These are phyloP conservation scores for Arctopsyche grandis DNA, from an alignment of 1,140 invertebrate species.

Conservation along the genomic window DNA sequence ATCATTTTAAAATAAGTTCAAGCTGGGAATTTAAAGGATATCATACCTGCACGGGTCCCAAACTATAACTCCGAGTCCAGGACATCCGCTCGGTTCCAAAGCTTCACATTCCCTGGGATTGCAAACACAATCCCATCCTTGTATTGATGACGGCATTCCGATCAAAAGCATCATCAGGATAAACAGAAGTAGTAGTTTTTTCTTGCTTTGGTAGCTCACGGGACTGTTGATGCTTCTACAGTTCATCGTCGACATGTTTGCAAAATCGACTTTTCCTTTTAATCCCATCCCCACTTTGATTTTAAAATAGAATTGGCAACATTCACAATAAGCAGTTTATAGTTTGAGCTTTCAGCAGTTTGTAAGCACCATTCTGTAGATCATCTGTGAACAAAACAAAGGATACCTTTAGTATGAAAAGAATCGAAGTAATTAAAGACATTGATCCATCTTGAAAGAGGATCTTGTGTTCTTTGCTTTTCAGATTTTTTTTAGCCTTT, in stretches of 20 bases:
- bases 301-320: too few species aligned
- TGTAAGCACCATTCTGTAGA: too few species aligned
- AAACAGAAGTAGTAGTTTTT: conserved; percentile 48
- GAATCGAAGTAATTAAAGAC: not conserved
- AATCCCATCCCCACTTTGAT: not conserved
- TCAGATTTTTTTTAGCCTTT: not conserved
- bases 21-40: too few species aligned
- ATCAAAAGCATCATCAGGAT: conserved; percentile 61
- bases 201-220: conserved; percentile 21
- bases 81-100: conserved; percentile 69
- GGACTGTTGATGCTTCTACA: conserved; percentile 6
- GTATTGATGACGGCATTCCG: conserved; percentile 57
- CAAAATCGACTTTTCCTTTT: not conserved
- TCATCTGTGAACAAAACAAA: too few species aligned
- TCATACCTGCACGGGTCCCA: conserved; percentile 71
- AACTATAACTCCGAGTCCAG: conserved; percentile 69
- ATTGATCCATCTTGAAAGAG: not conserved
- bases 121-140: conserved; percentile 68
- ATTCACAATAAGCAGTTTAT: too few species aligned
- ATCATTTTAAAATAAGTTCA: too few species aligned
- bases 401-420: not conserved
- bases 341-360: too few species aligned
- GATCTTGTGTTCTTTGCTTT: not conserved
- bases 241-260: conserved; percentile 6
- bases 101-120: conserved; percentile 70